Conservation (phyloP, 2,888 invertebrate species). For the Parelbella ahira region DNA sequence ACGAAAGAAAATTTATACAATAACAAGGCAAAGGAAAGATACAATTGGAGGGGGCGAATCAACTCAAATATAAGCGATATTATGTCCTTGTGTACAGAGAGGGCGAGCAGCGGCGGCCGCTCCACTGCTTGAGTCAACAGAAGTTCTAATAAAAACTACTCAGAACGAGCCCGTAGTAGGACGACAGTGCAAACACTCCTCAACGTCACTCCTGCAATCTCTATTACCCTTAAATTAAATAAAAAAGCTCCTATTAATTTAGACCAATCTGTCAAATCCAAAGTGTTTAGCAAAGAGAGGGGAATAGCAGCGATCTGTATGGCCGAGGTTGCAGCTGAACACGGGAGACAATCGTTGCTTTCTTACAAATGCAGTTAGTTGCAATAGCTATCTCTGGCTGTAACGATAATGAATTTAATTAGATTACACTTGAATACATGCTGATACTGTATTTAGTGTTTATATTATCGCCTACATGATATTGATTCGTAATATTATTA, state of each 20-base stretch:
- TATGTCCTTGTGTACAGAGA: conserved; percentile 61
- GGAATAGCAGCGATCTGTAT: too few relatives aligned
- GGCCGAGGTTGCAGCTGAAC: too few relatives aligned
- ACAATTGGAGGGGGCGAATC: conserved; percentile 48
- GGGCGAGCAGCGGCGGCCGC: conserved; percentile 40
- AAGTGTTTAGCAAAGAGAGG: conserved; percentile 78
- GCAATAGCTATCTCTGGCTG: too few relatives aligned
- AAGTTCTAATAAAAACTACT: conserved; percentile 76
- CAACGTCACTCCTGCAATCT: conserved; percentile 48
- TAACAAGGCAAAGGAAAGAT: conserved; percentile 40
- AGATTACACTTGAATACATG: too few relatives aligned
- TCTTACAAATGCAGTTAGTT: too few relatives aligned
- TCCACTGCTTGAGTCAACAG: conserved; percentile 40
- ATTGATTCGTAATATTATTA: too few relatives aligned
- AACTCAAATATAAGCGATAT: conserved; percentile 69
- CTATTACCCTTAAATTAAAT: conserved; percentile 74
- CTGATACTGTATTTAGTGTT: too few relatives aligned
- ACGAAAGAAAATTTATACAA: conserved; percentile 23
- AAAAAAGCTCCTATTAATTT: conserved; percentile 73
- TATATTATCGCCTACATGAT: too few relatives aligned
- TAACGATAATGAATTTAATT: too few relatives aligned
- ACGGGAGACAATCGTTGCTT: too few relatives aligned
- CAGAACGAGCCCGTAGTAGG: conserved; percentile 52
- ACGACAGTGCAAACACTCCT: conserved; percentile 54
- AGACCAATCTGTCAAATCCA: conserved; percentile 79